Conservation (phyloP, 2,888 invertebrate genomes). For the Pardosa pseudoannulata region DNA sequence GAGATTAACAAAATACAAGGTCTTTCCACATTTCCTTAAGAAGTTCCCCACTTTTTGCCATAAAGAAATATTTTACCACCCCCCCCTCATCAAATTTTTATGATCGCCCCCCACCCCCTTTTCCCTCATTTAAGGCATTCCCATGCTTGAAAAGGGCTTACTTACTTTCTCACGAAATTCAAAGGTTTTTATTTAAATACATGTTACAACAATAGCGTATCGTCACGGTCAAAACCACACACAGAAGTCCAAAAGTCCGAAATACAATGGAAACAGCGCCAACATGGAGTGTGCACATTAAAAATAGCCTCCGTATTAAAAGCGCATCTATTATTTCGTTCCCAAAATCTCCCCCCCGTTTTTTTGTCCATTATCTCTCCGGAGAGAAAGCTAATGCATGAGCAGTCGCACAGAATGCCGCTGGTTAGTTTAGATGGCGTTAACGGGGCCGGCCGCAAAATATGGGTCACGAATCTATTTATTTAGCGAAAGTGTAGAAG, state of each 20-base stretch:
- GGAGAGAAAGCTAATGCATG: neutral
- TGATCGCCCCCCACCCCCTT: no score
- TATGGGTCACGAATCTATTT: neutral
- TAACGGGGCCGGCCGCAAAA: neutral
- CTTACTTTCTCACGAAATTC: neutral
- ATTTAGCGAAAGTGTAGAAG: neutral
- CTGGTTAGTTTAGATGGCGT: neutral
- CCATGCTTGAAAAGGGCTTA: no score
- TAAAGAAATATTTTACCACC: no score
- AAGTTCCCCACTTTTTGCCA: no score
- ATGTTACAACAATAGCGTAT: neutral
- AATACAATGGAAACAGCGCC: neutral
- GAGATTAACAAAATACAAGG: no score
- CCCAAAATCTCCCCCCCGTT: neutral
- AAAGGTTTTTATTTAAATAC: neutral
- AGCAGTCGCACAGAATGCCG: neutral
- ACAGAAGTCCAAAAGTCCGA: neutral
- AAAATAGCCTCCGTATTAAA: slow-evolving; percentile 4
- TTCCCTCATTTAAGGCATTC: no score
- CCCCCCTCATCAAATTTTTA: no score
- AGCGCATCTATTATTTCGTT: neutral
- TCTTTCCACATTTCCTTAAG: no score
- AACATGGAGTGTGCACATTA: neutral
- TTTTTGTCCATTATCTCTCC: neutral
- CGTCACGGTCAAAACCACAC: neutral